A percentile compares a stretch with the other conserved stretches of the same genome.
Conservation (phyloP, 2,888 invertebrate species). For the Acanthosepion pharaonis region DNA sequence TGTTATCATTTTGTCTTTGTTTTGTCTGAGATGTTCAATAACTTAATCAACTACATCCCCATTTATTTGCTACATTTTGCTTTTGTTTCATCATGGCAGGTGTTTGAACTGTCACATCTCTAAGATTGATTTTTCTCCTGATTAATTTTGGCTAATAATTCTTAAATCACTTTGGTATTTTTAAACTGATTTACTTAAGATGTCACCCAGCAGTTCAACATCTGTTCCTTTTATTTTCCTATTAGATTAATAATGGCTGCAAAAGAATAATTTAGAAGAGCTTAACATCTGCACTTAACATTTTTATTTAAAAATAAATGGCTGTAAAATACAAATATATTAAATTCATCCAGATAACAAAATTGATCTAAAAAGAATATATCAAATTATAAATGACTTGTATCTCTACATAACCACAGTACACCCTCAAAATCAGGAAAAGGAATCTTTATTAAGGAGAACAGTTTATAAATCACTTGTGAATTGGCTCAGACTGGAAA, state of each 20-base stretch:
- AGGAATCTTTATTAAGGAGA: no score
- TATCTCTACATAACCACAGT: no score
- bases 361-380: no score
- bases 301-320: background rate
- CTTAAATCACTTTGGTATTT: background rate
- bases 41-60: background rate
- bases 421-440: no score
- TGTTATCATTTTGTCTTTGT: background rate
- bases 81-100: background rate
- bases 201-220: background rate
- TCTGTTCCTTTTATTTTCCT: background rate
- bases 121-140: background rate
- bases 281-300: background rate
- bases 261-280: background rate
- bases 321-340: background rate
- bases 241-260: background rate
- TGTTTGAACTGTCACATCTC: background rate
- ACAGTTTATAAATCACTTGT: no score
- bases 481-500: no score
- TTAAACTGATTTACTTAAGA: constrained; percentile 33
- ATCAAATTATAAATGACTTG: no score
- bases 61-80: background rate
- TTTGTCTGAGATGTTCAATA: background rate
- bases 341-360: background rate
- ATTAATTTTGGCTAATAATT: background rate